phyloP scores from a whole-genome alignment of 2,113 vertebrate genomes.

The Corythaeola cristata region DNA sequence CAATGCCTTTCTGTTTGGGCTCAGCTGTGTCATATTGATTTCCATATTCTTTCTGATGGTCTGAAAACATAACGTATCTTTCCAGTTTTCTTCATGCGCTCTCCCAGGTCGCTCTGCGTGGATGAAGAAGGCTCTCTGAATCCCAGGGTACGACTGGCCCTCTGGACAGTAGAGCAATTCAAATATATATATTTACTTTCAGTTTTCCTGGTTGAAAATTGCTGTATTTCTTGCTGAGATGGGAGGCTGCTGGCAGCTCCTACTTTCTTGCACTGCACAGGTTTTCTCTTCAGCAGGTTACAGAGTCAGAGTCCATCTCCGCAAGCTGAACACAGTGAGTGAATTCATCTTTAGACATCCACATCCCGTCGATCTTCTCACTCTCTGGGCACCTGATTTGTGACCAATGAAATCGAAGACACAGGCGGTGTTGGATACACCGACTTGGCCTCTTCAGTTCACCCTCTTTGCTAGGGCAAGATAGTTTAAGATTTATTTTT shows the following conservation, averaged over 20 bases:
- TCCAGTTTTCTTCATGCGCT: accelerated
- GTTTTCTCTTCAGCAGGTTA: background rate
- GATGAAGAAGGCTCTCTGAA: background rate
- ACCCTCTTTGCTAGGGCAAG: background rate
- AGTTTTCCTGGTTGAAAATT: background rate
- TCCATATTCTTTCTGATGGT: background rate
- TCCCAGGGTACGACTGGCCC: background rate
- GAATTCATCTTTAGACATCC: background rate
- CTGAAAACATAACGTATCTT: background rate
- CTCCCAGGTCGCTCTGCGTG: accelerated
- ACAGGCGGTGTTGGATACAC: background rate
- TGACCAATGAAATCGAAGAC: background rate
- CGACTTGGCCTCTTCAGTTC: background rate
- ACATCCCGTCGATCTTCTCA: accelerated
- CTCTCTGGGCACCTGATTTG: background rate
- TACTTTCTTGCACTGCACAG: background rate
- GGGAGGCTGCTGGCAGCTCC: background rate
- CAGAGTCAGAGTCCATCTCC: background rate
- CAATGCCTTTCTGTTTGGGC: background rate
- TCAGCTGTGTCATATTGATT: background rate
- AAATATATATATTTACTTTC: background rate
- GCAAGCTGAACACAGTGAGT: accelerated
- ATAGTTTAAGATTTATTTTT: background rate
- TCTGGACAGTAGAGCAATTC: background rate
- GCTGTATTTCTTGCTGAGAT: background rate